Conservation (phyloP, 2,113 vertebrate genomes). For the Epinephelus moara region DNA sequence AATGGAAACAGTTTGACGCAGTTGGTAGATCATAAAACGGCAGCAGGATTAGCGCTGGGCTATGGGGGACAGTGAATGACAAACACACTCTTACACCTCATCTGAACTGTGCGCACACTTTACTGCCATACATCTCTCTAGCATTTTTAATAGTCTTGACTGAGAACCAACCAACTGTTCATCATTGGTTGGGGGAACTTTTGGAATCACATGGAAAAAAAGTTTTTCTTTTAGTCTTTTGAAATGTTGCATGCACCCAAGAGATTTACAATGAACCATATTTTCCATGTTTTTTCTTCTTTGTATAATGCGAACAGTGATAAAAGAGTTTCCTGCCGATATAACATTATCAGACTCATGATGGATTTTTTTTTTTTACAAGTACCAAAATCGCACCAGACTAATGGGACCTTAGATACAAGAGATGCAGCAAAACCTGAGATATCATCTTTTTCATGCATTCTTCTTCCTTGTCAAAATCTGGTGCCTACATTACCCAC, state of each 20-base stretch:
- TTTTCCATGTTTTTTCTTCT: not conserved
- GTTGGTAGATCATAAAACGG: constrained; percentile 69
- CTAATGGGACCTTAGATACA: not conserved
- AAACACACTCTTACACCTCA: constrained; percentile 28
- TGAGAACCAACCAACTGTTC: not conserved
- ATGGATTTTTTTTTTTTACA: not conserved
- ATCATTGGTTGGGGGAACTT: not conserved
- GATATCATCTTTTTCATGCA: not conserved
- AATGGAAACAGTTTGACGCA: constrained; percentile 78
- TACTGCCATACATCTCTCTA: constrained; percentile 15
- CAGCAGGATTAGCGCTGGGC: constrained; percentile 60
- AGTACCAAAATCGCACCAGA: not conserved
- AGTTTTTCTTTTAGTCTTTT: not conserved
- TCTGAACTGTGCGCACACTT: constrained; percentile 8
- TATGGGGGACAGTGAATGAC: constrained; percentile 52
- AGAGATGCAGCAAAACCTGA: not conserved
- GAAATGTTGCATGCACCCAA: not conserved
- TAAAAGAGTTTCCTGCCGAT: not conserved
- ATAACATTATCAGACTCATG: not conserved
- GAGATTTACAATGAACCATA: not conserved
- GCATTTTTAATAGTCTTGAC: constrained; percentile 14
- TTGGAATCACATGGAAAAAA: not conserved
- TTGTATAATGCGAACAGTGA: not conserved
- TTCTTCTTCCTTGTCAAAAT: not conserved
- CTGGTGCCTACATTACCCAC: not conserved